Percentiles rank a stretch among this genome's conserved stretches.
These are phyloP conservation scores for Centropus unirufus DNA, from an alignment of 2,113 vertebrate genomes.

Conservation along the genomic window DNA sequence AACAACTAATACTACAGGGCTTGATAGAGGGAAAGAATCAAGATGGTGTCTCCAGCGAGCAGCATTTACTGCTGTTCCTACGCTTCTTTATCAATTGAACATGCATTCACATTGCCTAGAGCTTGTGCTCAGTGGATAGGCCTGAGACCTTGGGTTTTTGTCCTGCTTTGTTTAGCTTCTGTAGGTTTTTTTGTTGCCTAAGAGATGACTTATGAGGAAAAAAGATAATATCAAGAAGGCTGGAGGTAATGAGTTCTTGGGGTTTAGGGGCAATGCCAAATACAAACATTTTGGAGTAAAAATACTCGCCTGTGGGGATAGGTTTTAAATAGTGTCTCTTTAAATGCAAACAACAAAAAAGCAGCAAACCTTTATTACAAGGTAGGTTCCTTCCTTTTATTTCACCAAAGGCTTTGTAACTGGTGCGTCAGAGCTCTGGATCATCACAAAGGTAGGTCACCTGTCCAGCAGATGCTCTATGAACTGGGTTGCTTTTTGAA, in stretches of 20 bases:
- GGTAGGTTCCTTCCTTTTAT: neutral
- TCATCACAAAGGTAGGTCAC: neutral
- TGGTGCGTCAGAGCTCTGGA: neutral
- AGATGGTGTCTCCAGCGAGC: neutral
- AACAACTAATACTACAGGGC: neutral
- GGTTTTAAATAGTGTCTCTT: neutral
- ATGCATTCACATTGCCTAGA: neutral
- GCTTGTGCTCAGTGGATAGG: neutral
- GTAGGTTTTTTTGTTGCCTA: neutral
- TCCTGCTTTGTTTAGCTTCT: slow-evolving; percentile 1
- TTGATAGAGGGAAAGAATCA: neutral
- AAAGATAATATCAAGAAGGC: neutral
- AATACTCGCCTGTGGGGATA: neutral
- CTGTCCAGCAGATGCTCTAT: neutral
- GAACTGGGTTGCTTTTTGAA: neutral
- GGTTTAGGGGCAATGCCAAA: neutral
- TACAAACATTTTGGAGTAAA: neutral
- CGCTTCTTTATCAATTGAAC: neutral
- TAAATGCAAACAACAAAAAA: neutral
- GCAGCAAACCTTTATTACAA: neutral
- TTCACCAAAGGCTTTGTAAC: neutral
- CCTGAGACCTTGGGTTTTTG: neutral
- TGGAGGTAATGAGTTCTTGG: neutral
- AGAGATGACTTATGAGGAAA: neutral
- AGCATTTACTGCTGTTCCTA: neutral